Evolutionary conservation across 2,113 vertebrate species (phyloP), one percentile per base, ranked within the genome.

Genomic region (Smithornis capensis): DNA sequence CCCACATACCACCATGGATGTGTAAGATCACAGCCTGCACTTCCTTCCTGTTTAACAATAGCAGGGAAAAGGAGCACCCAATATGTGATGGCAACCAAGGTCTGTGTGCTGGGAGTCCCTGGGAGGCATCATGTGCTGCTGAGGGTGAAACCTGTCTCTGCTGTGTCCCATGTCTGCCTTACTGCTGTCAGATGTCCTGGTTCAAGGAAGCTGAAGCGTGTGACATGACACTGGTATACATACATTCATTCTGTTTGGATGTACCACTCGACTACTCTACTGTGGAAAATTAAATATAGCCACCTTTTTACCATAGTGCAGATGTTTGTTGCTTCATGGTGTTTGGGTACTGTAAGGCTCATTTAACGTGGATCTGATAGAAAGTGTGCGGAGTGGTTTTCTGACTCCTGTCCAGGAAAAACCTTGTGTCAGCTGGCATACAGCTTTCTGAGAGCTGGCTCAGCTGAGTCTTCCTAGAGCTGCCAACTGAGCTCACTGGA

Each of bases 351-450:
- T 8, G 0, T 38, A 38, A 52, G 49, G 62, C 57, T 94, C 1
- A 0, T 69, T 83, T 44, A 69, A 44, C 31, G 28, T 60, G 45
- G 47, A 49, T 94, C 63, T 52, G 37, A 64, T 76, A 93, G 83
- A 42, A 79, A 85, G 79, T 28, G 40, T 57, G 24, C 60, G 16
- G 60, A 84, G 45, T 35, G 55, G 13, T 65, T 80, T 89, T 76
- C 76, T 95, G 83, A 77, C 28, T 83, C 22, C 40, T 42, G 47
- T 73, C 86, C 89, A 92, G 86, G 55, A 11, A 86, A 80, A 69
- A 33, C 24, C 71, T 83, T 52, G 55, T 50, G 71, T 95, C 76
- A 69, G 50, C 71, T 93, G 89, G 76, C 68, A 77, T 31, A 4
- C 49, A 62, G 79, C 40, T 50, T 75, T 42, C 62, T 25, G 35